Evolutionary conservation across 2,797 vertebrate species (phyloP).

Genomic region (Propithecus deckenii): DNA sequence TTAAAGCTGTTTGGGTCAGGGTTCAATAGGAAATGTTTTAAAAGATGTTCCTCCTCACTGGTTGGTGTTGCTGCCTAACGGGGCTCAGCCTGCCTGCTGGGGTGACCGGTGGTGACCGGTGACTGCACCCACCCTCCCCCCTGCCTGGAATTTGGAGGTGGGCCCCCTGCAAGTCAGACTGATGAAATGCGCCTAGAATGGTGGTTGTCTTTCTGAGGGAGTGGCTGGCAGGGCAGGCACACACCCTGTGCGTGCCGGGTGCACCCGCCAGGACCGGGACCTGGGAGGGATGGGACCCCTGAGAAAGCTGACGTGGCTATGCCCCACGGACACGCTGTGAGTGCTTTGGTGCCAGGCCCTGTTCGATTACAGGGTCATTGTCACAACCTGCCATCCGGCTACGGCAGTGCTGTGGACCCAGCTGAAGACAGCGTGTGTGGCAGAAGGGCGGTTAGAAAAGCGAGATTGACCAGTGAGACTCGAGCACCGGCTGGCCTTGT

Average conservation of each 20-base stretch:
- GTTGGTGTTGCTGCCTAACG: neutral
- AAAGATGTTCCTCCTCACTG: neutral
- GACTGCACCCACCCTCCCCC: too few relatives aligned
- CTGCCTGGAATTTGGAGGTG: neutral
- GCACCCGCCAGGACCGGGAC: neutral
- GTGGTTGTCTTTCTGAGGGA: too few relatives aligned
- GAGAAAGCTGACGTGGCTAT: neutral
- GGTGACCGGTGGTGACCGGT: neutral
- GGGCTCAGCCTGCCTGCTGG: neutral
- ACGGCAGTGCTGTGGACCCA: too few relatives aligned
- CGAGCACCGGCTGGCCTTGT: rapidly evolving
- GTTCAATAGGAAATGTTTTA: neutral
- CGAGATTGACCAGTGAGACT: neutral
- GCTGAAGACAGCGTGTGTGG: neutral
- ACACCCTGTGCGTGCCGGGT: rapidly evolving
- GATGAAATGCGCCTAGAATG: neutral
- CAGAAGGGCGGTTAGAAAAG: neutral
- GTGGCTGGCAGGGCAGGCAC: neutral
- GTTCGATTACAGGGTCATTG: neutral
- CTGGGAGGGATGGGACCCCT: neutral
- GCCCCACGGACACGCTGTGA: rapidly evolving
- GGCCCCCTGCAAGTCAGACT: too few relatives aligned
- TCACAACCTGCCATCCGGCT: neutral
- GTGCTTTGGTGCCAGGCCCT: neutral
- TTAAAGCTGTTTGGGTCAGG: neutral